Evolutionary conservation across 2,797 vertebrate genomes (phyloP).

Genomic region (Leptodactylus fallax): DNA sequence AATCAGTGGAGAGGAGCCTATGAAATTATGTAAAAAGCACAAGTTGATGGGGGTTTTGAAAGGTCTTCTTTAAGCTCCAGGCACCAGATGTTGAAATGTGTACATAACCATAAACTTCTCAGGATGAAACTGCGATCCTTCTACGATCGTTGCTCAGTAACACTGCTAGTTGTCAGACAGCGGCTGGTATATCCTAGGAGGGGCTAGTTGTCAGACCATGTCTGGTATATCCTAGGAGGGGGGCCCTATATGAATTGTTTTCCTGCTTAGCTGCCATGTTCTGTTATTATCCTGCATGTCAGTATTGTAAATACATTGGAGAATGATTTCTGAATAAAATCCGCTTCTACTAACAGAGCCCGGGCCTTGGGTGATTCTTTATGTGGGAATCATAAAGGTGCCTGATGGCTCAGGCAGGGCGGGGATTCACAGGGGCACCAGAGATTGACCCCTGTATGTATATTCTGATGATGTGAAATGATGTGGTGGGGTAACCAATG

Average conservation of each 20-base stretch:
- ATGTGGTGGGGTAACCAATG: no score
- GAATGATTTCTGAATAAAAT: slow-evolving; percentile 51
- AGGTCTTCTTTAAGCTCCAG: no score
- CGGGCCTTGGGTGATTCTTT: not conserved
- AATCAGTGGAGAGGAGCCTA: no score
- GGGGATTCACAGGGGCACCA: no score
- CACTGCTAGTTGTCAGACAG: not conserved
- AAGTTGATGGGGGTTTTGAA: no score
- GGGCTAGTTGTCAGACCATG: no score
- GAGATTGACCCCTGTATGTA: not conserved
- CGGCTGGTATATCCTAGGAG: no score
- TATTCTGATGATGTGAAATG: no score
- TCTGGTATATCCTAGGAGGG: not conserved
- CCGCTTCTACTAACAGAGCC: slow-evolving; percentile 51
- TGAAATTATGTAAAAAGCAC: no score
- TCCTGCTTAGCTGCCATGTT: slow-evolving; percentile 27
- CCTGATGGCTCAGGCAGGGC: not conserved
- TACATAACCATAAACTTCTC: not conserved
- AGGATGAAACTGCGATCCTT: not conserved
- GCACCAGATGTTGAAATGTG: no score
- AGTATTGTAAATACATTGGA: slow-evolving; percentile 51
- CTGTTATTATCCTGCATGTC: slow-evolving; percentile 7
- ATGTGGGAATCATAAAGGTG: not conserved
- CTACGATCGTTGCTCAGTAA: not conserved
- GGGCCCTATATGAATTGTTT: not conserved